Percentiles rank a stretch among this genome's conserved stretches.
Conservation (phyloP, 1,140 invertebrate species). For the Bombus haemorrhoidalis region DNA sequence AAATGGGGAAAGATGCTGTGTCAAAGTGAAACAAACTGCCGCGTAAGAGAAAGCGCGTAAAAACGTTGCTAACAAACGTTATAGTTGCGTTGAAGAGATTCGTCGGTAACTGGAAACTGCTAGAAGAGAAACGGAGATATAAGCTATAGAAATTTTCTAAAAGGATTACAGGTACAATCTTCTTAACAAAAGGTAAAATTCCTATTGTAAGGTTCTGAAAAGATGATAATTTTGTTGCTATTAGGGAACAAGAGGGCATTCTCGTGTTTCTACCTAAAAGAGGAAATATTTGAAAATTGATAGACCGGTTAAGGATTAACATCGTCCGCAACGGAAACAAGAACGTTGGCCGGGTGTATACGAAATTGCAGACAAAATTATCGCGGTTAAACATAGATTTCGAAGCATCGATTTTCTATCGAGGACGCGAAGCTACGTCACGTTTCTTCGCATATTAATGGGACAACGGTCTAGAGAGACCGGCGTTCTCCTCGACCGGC, state of each 20-base stretch:
- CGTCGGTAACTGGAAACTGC: slow-evolving; percentile 6
- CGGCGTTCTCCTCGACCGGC: not conserved
- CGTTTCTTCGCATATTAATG: slow-evolving; percentile 32
- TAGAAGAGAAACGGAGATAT: not conserved
- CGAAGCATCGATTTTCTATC: slow-evolving; percentile 47
- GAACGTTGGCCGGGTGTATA: not conserved
- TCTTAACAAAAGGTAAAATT: not conserved
- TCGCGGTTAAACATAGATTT: slow-evolving; percentile 43
- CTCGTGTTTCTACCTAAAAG: not conserved
- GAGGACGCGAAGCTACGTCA: slow-evolving; percentile 26
- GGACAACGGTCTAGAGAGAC: not conserved
- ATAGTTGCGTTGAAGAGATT: not conserved
- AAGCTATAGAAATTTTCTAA: not conserved
- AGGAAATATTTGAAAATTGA: not conserved
- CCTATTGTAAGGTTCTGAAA: not conserved
- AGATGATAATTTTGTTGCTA: too few relatives aligned
- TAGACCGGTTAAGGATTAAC: slow-evolving; percentile 16
- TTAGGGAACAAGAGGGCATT: not conserved
- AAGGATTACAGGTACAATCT: too few relatives aligned
- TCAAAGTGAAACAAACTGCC: slow-evolving; percentile 19
- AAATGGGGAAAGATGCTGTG: slow-evolving; percentile 35
- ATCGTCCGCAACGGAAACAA: slow-evolving; percentile 28
- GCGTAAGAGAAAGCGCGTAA: slow-evolving; percentile 38
- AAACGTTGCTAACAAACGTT: slow-evolving; percentile 11
- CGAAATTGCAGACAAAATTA: slow-evolving; percentile 31